Conservation (phyloP, 2,797 vertebrate species). For the Mormyrus proboscirostris region DNA sequence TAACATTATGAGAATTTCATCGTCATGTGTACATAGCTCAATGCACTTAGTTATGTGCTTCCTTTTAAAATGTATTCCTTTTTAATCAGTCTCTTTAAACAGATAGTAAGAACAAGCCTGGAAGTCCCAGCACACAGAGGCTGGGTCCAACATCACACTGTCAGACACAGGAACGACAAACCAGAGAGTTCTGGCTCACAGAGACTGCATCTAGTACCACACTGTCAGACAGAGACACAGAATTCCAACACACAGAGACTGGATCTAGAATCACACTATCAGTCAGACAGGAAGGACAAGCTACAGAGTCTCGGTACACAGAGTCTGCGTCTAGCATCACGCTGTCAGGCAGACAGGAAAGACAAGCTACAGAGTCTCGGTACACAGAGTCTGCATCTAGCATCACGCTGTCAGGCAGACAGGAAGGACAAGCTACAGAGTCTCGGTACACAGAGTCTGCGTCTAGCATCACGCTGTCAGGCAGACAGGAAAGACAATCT, state of each 20-base stretch:
- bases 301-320: neutral
- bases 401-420: too few relatives aligned
- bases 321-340: neutral
- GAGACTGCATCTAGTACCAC: neutral
- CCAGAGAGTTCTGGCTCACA: neutral
- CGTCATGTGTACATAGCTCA: neutral
- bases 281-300: neutral
- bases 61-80: neutral
- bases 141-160: neutral
- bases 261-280: neutral
- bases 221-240: neutral
- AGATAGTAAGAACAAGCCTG: neutral
- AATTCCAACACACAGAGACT: neutral
- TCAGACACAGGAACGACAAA: neutral
- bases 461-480: neutral
- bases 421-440: neutral
- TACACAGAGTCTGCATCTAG: neutral
- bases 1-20: neutral
- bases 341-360: neutral
- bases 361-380: neutral
- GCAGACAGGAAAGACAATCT: neutral
- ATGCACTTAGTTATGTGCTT: neutral
- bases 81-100: neutral
- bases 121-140: neutral
- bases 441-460: neutral